A percentile compares a stretch with the other conserved stretches of the same genome.
phyloP scores from a whole-genome alignment of 2,113 vertebrate genomes.

The Acanthisitta chloris region DNA sequence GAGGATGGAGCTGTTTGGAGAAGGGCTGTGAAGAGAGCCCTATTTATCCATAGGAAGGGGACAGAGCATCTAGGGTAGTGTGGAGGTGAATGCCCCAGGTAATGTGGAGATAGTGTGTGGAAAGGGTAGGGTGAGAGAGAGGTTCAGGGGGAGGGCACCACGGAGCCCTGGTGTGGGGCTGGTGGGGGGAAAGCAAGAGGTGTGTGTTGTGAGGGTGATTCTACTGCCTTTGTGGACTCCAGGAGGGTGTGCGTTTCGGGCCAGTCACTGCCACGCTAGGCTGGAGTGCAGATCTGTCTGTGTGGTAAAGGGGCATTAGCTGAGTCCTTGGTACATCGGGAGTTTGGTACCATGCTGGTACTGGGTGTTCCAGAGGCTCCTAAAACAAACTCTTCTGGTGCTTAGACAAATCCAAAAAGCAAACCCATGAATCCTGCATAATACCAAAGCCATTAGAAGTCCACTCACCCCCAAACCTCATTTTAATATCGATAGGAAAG shows the following conservation, averaged over 20 bases:
- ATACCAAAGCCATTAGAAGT: background rate
- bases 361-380: background rate
- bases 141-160: background rate
- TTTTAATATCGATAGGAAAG: constrained; percentile 26
- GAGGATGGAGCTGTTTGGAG: background rate
- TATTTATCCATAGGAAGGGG: background rate
- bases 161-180: background rate
- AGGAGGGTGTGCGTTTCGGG: background rate
- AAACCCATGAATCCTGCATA: background rate
- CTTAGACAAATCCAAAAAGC: constrained; percentile 3
- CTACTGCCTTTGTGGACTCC: background rate
- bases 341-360: background rate
- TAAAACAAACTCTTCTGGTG: background rate
- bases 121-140: background rate
- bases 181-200: background rate
- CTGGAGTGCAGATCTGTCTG: fast-evolving
- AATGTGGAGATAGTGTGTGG: background rate
- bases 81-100: background rate
- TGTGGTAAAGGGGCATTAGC: background rate
- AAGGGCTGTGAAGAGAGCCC: background rate
- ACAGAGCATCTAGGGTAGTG: background rate
- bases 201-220: background rate
- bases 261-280: background rate
- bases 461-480: background rate
- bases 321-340: background rate